Conservation (phyloP, 2,113 vertebrate genomes). For the Columba livia region DNA sequence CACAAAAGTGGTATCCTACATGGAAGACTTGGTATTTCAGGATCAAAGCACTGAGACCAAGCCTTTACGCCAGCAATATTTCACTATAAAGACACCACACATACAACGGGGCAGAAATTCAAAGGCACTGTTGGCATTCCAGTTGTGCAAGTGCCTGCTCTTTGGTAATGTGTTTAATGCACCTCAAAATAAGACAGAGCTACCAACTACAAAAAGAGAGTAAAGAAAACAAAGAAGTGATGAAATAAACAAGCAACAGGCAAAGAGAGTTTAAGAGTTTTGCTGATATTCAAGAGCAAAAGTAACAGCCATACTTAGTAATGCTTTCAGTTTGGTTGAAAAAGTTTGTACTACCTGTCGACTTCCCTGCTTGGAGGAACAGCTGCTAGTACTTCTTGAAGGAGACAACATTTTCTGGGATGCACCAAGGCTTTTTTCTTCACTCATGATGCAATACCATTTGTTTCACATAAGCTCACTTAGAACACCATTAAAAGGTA, state of each 20-base stretch:
- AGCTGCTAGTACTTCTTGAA: slow-evolving; percentile 94
- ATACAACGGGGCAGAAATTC: neutral
- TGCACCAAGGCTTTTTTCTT: slow-evolving; percentile 84
- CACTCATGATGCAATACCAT: slow-evolving; percentile 77
- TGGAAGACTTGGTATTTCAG: neutral
- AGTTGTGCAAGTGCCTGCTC: neutral
- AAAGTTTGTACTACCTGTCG: slow-evolving; percentile 83
- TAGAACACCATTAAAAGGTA: slow-evolving; percentile 35
- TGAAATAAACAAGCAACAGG: neutral
- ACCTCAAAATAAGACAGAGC: neutral
- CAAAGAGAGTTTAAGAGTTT: neutral
- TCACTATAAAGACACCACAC: neutral
- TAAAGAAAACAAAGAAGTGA: neutral
- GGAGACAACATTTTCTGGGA: slow-evolving; percentile 91
- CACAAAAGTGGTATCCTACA: neutral
- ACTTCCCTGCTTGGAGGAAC: slow-evolving; percentile 93
- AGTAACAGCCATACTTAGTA: neutral
- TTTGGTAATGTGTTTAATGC: neutral
- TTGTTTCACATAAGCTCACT: neutral
- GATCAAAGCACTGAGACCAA: neutral
- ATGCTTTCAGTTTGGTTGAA: neutral
- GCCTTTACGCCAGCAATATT: neutral
- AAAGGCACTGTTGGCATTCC: neutral
- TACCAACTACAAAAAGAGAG: neutral
- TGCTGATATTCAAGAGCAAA: neutral